Percentiles rank a stretch among this genome's conserved stretches.
Evolutionary conservation across 1,140 invertebrate genomes (phyloP).

Genomic region (Heliconius himera): DNA sequence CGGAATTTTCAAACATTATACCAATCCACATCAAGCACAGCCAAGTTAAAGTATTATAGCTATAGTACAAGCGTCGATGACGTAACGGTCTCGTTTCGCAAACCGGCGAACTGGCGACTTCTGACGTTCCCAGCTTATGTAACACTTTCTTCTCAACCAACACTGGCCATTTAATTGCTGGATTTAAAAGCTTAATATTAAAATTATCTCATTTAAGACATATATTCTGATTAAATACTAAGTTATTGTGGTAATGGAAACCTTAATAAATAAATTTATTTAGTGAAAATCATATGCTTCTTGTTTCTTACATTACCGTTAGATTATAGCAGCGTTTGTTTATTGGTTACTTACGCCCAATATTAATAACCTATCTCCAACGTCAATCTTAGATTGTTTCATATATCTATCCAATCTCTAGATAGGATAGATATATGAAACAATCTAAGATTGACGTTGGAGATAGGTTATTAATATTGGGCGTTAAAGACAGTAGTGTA

Average conservation of each 20-base stretch:
- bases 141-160: slow-evolving; percentile 46
- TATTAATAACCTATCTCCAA: no score
- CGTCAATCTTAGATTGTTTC: no score
- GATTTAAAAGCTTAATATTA: background rate
- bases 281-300: background rate
- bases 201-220: background rate
- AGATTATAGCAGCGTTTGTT: no score
- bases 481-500: no score
- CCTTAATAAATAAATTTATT: background rate
- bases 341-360: no score
- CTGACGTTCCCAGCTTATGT: slow-evolving; percentile 48
- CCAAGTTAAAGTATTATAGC: background rate
- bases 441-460: no score
- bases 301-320: background rate
- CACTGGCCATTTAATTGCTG: background rate
- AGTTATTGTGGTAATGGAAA: background rate
- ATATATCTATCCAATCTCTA: no score
- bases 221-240: background rate
- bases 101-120: slow-evolving; percentile 43
- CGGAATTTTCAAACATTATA: background rate
- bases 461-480: no score
- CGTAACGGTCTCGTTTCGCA: slow-evolving; percentile 52
- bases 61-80: slow-evolving; percentile 43
- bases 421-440: no score
- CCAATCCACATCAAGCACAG: slow-evolving; percentile 1